Conservation (phyloP, 2,113 vertebrate genomes). For the Muntiacus muntjak region DNA sequence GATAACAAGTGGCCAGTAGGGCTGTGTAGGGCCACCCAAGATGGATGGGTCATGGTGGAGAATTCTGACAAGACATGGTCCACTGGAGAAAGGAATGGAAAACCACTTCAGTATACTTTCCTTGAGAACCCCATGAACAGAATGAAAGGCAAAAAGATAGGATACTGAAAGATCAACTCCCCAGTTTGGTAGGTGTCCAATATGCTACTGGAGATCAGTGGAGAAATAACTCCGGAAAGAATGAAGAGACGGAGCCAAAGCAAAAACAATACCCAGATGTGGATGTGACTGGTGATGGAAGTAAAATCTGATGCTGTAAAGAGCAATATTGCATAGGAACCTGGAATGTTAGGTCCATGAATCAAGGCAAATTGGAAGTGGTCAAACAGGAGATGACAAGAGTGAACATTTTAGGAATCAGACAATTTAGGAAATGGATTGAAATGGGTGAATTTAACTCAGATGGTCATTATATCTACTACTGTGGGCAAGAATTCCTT, state of each 20-base stretch:
- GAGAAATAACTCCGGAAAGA: background rate
- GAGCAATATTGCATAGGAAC: background rate
- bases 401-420: background rate
- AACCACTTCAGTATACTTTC: background rate
- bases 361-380: background rate
- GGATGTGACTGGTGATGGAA: background rate
- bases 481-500: background rate
- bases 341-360: background rate
- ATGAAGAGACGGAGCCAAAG: background rate
- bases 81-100: background rate
- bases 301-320: background rate
- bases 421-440: background rate
- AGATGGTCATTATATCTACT: background rate
- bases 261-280: background rate
- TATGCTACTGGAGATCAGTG: background rate
- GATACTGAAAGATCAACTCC: background rate
- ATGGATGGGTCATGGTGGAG: background rate
- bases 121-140: background rate
- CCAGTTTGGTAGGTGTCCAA: background rate
- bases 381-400: background rate
- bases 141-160: background rate
- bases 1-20: background rate
- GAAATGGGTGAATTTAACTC: background rate
- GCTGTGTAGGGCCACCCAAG: background rate
- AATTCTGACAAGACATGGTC: background rate